Evolutionary conservation across 2,797 vertebrate species (phyloP), one percentile per base, ranked within the genome.

Genomic region (Neosalanx taihuensis): DNA sequence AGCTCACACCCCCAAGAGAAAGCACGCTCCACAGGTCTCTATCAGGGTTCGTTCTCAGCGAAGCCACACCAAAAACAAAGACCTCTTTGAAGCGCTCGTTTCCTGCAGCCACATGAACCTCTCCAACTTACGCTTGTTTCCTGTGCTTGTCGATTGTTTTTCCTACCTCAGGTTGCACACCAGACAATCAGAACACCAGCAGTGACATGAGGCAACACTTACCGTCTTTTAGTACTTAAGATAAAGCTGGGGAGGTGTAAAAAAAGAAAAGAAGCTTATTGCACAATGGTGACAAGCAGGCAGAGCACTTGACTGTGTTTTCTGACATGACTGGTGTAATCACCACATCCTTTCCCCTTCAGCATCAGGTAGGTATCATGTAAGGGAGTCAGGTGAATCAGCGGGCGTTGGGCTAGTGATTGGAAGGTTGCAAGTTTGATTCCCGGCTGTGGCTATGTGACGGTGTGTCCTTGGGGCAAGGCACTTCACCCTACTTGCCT

Each of bases 271-370:
- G 23, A 64, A n/a, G 33, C 15, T 35, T 64, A 18, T 31, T 63
- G 61, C 61, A 31, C 2, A 31, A 64, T 75, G 80, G 64, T 79
- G 83, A 26, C 82, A 75, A 17, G 57, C 20, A 7, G 70, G 82
- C 78, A 35, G 60, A 76, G 62, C 23, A 70, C 59, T 58, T 61
- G 49, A 51, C 49, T 13, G 1, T 17, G 23, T 26, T 67, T 79
- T 84, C 72, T 82, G 79, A 85, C 79, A 85, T 77, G 15, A 85
- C 81, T 37, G 35, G 33, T 18, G 13, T 85, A 6, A 64, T 80
- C 83, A 86, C 87, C 87, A 89, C 86, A 86, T 88, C 87, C 88
- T 86, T 77, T 88, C 87, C 82, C 84, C 64, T 76, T 72, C 31
- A 64, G n/a, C n/a, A n/a, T 41, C 9, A 33, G 33, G 62, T 64